Conservation (phyloP, 1,140 invertebrate genomes). For the Diabrotica undecimpunctata region DNA sequence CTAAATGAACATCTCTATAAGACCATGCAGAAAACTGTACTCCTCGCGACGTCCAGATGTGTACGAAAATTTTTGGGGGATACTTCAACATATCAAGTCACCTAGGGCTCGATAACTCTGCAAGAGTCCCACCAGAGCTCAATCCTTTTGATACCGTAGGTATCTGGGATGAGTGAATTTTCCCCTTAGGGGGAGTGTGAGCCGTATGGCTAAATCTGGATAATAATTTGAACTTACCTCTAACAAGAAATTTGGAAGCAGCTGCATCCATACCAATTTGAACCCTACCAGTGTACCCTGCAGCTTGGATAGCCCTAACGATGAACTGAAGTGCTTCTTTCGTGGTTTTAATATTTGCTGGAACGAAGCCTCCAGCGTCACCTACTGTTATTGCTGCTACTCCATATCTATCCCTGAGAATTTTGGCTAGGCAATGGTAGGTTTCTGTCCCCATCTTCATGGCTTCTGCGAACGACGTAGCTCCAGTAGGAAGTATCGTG, state of each 20-base stretch:
- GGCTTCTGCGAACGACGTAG: slow-evolving; percentile 88
- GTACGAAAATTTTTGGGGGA: no score
- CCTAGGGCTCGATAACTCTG: no score
- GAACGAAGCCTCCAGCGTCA: slow-evolving; percentile 99
- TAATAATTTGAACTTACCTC: slow-evolving; percentile 51
- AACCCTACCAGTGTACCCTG: slow-evolving; percentile 90
- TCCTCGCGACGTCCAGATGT: no score
- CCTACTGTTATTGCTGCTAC: slow-evolving; percentile 96
- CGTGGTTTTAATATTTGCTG: slow-evolving; percentile 94
- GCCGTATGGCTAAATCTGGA: no score
- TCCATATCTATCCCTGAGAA: slow-evolving; percentile 93
- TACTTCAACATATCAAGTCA: no score
- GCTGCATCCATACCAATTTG: slow-evolving; percentile 99
- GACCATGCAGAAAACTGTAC: no score
- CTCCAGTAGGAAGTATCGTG: slow-evolving; percentile 61
- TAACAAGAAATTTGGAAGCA: slow-evolving; percentile 90
- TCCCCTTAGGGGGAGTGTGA: no score
- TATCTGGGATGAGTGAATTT: no score
- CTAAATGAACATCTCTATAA: no score
- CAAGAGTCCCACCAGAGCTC: no score
- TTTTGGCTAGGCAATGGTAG: slow-evolving; percentile 94
- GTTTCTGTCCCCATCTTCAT: slow-evolving; percentile 98
- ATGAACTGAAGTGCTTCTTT: slow-evolving; percentile 90
- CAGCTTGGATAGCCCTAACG: slow-evolving; percentile 86
- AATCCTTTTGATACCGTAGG: no score